Conservation (phyloP, 2,797 vertebrate genomes). For the Pogoniulus pusillus region DNA sequence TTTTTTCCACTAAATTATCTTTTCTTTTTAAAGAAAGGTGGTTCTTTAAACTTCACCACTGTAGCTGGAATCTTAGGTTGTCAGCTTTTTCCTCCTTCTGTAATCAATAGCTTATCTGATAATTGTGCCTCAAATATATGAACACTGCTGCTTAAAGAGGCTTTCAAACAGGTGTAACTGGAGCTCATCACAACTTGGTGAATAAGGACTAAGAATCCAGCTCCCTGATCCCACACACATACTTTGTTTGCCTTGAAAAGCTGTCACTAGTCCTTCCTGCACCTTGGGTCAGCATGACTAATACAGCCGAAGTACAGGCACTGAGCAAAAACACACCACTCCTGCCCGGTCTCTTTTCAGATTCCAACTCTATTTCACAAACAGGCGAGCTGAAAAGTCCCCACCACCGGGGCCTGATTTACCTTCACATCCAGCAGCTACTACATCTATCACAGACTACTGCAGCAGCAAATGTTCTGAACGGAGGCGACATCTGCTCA, state of each 20-base stretch:
- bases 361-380: slow-evolving; percentile 12
- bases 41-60: neutral
- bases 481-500: neutral
- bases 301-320: neutral
- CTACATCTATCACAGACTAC: fast-evolving
- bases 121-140: neutral
- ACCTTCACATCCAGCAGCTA: neutral
- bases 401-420: fast-evolving
- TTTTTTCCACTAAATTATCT: neutral
- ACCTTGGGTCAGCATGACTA: neutral
- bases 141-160: neutral
- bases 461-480: neutral
- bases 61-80: neutral
- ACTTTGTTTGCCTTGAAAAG: neutral
- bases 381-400: fast-evolving
- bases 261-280: neutral
- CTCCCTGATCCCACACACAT: neutral
- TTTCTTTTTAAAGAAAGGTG: neutral
- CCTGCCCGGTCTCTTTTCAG: neutral
- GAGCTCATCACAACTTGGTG: neutral
- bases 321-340: neutral
- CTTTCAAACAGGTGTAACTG: neutral
- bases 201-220: neutral
- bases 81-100: neutral
- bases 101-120: neutral